Conservation (phyloP, 2,888 invertebrate genomes). For the Thumatha senex region DNA sequence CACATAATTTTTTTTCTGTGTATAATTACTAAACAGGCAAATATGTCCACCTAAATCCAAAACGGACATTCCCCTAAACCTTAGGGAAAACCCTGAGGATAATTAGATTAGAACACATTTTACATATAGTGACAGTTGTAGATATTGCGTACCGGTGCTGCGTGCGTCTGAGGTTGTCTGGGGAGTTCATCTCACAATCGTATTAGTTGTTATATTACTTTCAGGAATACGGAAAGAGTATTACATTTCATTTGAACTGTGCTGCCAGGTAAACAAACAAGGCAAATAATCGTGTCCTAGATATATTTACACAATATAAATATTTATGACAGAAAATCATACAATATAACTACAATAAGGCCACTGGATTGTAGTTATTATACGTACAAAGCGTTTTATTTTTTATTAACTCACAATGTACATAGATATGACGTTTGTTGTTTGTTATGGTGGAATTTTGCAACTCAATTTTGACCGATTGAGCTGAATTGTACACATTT, state of each 20-base stretch:
- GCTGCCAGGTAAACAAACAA: conserved; percentile 1
- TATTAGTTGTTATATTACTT: conserved; percentile 13
- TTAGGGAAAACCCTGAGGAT: conserved; percentile 10
- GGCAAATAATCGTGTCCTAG: not conserved
- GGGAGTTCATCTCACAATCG: conserved; percentile 8
- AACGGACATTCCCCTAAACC: conserved; percentile 12
- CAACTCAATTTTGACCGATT: too few relatives aligned
- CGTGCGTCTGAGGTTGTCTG: not conserved
- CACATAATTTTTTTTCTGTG: too few relatives aligned
- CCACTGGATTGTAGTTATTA: too few relatives aligned
- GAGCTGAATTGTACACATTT: too few relatives aligned
- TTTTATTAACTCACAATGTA: not conserved
- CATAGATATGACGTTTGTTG: too few relatives aligned
- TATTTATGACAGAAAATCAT: not conserved
- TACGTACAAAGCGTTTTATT: too few relatives aligned
- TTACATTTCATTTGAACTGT: not conserved
- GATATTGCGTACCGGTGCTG: conserved; percentile 1
- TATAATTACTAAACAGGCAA: conserved; percentile 1
- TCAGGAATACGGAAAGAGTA: not conserved
- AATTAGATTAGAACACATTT: conserved; percentile 21
- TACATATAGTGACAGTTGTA: conserved; percentile 8
- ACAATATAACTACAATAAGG: too few relatives aligned
- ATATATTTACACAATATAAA: not conserved
- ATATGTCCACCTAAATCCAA: conserved; percentile 5
- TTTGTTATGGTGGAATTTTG: too few relatives aligned